Evolutionary conservation across 2,797 vertebrate genomes (phyloP).

Genomic region (Bucorvus abyssinicus): DNA sequence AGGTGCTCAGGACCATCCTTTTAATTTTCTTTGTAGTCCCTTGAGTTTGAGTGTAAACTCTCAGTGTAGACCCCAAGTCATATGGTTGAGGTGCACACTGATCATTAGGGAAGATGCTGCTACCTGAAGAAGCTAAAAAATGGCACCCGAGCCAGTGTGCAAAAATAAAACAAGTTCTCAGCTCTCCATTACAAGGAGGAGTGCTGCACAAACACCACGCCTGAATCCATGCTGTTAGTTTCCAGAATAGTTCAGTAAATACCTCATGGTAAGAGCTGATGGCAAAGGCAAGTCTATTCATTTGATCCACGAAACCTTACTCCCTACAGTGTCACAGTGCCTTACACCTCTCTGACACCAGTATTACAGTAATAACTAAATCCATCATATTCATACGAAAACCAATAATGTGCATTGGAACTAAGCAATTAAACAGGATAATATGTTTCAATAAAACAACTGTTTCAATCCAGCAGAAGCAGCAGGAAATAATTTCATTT

Average conservation of each 20-base stretch:
- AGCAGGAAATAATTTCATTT: conserved; percentile 40
- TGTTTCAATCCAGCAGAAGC: conserved; percentile 54
- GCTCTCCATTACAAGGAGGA: not conserved
- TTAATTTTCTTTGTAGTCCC: not conserved
- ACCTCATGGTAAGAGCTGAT: not conserved
- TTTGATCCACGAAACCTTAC: not conserved
- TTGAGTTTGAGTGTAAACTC: not conserved
- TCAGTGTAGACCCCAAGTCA: accelerated
- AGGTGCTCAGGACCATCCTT: not conserved
- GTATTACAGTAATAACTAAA: not conserved
- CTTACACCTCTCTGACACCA: not conserved
- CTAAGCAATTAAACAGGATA: conserved; percentile 46
- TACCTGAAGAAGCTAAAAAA: not conserved
- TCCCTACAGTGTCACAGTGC: not conserved
- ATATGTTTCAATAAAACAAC: conserved; percentile 48
- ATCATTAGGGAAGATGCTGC: not conserved
- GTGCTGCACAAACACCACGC: not conserved
- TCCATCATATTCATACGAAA: not conserved
- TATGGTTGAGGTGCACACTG: not conserved
- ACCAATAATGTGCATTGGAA: conserved; percentile 28
- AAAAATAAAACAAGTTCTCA: not conserved
- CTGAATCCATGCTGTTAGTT: not conserved
- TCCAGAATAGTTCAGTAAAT: not conserved
- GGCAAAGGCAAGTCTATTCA: not conserved
- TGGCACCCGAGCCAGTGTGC: accelerated